Conservation (phyloP, 2,888 invertebrate genomes). For the Pandemis cinnamomeana region DNA sequence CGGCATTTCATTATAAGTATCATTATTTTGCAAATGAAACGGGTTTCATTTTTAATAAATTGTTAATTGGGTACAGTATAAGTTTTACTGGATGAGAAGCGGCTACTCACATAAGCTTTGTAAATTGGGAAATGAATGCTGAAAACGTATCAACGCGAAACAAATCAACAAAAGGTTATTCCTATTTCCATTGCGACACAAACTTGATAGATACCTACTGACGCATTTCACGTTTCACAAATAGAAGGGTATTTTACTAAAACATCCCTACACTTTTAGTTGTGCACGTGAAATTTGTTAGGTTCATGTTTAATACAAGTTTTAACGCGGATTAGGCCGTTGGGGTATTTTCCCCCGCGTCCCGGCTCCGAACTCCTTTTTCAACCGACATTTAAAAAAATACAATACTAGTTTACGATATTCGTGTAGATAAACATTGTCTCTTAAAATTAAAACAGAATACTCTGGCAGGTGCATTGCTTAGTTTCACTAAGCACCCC, state of each 20-base stretch:
- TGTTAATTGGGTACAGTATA: background rate
- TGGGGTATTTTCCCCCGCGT: conserved; percentile 2
- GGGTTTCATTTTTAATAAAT: background rate
- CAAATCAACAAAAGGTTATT: background rate
- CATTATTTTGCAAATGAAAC: too few species aligned
- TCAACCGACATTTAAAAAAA: conserved; percentile 3
- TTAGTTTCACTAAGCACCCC: too few species aligned
- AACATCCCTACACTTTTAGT: conserved; percentile 22
- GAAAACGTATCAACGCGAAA: background rate
- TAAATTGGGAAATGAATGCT: background rate
- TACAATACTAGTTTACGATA: background rate
- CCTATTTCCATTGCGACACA: background rate
- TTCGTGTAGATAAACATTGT: background rate
- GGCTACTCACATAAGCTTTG: too few species aligned
- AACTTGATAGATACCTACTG: background rate
- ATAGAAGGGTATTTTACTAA: conserved; percentile 7
- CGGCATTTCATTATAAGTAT: background rate
- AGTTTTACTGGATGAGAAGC: too few species aligned
- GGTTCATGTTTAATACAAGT: conserved; percentile 29
- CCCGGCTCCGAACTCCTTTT: background rate
- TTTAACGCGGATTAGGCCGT: conserved; percentile 30
- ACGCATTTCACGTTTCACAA: background rate
- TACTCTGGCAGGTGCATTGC: too few species aligned
- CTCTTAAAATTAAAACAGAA: too few species aligned
- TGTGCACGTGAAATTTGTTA: conserved; percentile 29